Evolutionary conservation across 1,140 invertebrate species (phyloP).

Genomic region (Drosophila elegans): DNA sequence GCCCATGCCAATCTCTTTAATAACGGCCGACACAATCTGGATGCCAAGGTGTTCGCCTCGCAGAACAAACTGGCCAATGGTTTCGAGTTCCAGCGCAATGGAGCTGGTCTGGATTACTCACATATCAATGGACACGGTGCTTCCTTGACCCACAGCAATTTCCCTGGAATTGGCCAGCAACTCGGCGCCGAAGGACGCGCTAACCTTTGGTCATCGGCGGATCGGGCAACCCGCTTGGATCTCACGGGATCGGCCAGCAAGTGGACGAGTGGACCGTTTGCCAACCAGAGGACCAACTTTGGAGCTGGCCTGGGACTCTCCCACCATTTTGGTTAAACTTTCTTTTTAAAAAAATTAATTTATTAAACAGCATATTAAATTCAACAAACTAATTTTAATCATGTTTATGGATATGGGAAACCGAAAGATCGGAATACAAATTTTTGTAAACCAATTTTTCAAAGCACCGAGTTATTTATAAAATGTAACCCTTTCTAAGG

Average conservation of each 20-base stretch:
- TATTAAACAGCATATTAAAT: too few species aligned
- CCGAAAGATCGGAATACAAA: too few species aligned
- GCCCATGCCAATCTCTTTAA: slow-evolving; percentile 74
- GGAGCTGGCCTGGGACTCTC: slow-evolving; percentile 64
- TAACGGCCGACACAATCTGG: slow-evolving; percentile 66
- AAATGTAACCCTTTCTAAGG: too few species aligned
- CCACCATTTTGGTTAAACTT: slow-evolving; percentile 64
- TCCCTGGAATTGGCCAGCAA: slow-evolving; percentile 75
- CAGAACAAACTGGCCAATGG: slow-evolving; percentile 76
- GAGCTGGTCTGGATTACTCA: slow-evolving; percentile 68
- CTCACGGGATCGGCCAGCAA: slow-evolving; percentile 64
- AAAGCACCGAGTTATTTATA: too few species aligned
- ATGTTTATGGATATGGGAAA: too few species aligned
- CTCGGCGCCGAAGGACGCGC: slow-evolving; percentile 62
- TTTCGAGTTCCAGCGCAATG: slow-evolving; percentile 73
- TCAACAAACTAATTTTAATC: too few species aligned
- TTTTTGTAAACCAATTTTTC: too few species aligned
- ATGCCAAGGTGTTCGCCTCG: slow-evolving; percentile 75
- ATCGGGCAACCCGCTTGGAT: slow-evolving; percentile 75
- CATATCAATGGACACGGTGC: slow-evolving; percentile 75
- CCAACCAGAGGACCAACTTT: slow-evolving; percentile 56
- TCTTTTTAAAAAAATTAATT: too few species aligned
- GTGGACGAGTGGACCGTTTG: slow-evolving; percentile 69
- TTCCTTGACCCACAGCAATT: slow-evolving; percentile 71
- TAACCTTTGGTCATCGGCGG: slow-evolving; percentile 71